Conservation (phyloP, 2,113 vertebrate species). For the Oxygymnocypris stewartii region DNA sequence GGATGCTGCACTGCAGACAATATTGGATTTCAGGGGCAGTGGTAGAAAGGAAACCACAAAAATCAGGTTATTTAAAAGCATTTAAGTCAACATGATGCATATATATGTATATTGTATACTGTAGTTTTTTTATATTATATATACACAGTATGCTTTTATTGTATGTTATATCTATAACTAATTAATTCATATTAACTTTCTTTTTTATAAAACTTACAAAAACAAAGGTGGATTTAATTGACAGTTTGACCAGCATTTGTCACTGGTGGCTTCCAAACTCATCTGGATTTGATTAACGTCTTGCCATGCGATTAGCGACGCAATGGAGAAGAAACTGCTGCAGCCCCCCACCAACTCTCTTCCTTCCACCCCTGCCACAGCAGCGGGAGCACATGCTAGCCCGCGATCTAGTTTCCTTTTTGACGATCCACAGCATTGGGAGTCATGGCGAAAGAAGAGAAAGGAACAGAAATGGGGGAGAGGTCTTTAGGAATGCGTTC, state of each 20-base stretch:
- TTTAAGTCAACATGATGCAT: neutral
- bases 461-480: conserved; percentile 30
- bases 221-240: neutral
- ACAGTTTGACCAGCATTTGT: conserved; percentile 40
- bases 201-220: neutral
- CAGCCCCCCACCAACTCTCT: neutral
- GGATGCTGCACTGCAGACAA: neutral
- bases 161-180: neutral
- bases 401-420: conserved; percentile 60
- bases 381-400: neutral
- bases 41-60: neutral
- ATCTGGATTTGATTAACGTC: conserved; percentile 50
- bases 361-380: neutral
- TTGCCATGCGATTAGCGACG: conserved; percentile 28
- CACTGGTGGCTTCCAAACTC: neutral
- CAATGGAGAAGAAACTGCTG: neutral
- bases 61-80: neutral
- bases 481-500: conserved; percentile 74
- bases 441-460: conserved; percentile 38
- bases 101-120: neutral
- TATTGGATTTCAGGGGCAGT: neutral
- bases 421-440: conserved; percentile 28
- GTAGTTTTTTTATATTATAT: neutral
- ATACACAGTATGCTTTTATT: neutral
- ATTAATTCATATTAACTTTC: neutral